A percentile compares a stretch with the other conserved stretches of the same genome.
These are phyloP conservation scores for Caenorhabditis drosophilae DNA, from an alignment of 2,888 invertebrate species.

Conservation along the genomic window DNA sequence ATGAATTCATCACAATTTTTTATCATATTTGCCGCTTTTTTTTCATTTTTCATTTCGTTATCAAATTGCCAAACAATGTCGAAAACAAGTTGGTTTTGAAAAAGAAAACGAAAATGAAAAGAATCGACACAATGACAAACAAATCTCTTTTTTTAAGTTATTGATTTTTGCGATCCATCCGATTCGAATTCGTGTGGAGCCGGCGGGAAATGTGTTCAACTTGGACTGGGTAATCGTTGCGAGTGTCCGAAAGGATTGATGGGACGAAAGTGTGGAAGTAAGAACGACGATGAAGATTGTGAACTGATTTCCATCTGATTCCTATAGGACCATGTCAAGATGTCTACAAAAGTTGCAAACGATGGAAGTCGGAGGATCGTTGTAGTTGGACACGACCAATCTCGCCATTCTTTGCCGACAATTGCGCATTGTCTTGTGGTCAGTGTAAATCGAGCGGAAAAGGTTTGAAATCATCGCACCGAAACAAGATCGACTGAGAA, in stretches of 20 bases:
- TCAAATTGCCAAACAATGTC: slow-evolving; percentile 22
- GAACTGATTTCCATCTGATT: slow-evolving; percentile 3
- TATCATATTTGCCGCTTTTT: too few species aligned
- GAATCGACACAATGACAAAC: not conserved
- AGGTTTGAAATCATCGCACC: slow-evolving; percentile 24
- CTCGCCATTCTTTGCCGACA: slow-evolving; percentile 65
- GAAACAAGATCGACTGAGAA: not conserved
- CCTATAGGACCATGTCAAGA: slow-evolving; percentile 65
- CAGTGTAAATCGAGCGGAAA: slow-evolving; percentile 50
- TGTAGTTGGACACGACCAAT: slow-evolving; percentile 61
- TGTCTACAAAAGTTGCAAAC: slow-evolving; percentile 60
- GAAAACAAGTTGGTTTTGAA: slow-evolving; percentile 23
- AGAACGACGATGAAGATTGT: too few species aligned
- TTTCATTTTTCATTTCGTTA: too few species aligned
- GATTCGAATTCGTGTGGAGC: slow-evolving; percentile 43
- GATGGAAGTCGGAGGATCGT: slow-evolving; percentile 63
- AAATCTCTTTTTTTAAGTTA: slow-evolving; percentile 12
- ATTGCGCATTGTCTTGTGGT: slow-evolving; percentile 63
- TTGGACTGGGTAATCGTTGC: slow-evolving; percentile 52
- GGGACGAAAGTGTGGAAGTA: slow-evolving; percentile 58
- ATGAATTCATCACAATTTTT: too few species aligned
- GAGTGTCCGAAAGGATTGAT: slow-evolving; percentile 59
- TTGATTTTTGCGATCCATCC: slow-evolving; percentile 47
- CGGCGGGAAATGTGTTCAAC: slow-evolving; percentile 44
- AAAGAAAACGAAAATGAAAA: not conserved